Percentiles rank a stretch among this genome's conserved stretches.
Evolutionary conservation across 2,888 invertebrate genomes (phyloP).

Genomic region (Fragum fragum): DNA sequence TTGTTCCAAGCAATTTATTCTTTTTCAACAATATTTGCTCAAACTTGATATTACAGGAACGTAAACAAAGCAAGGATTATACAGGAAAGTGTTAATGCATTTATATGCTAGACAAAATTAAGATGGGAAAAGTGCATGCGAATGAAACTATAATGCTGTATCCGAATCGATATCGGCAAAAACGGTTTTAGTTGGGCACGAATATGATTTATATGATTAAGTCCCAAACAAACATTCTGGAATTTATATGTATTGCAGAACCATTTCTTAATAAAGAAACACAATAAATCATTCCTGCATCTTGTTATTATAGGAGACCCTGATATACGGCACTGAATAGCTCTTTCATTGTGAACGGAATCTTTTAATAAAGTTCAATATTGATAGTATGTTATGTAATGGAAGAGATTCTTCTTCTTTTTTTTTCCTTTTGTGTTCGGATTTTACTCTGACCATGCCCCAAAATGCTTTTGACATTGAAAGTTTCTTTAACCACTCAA

Average conservation of each 20-base stretch:
- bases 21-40: no score
- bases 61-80: no score
- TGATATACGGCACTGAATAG: constrained; percentile 3
- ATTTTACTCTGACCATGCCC: no score
- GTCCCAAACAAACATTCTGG: background rate
- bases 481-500: no score
- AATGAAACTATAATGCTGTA: no score
- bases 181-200: background rate
- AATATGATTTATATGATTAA: background rate
- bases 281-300: background rate
- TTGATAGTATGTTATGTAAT: background rate
- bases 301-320: background rate
- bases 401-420: background rate
- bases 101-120: no score
- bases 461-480: no score
- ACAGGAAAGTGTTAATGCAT: no score
- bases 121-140: no score
- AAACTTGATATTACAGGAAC: no score
- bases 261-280: background rate
- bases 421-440: no score
- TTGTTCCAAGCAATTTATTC: no score
- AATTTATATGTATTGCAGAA: constrained; percentile 3
- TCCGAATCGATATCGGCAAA: background rate
- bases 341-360: background rate
- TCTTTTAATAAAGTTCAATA: constrained; percentile 1